These are phyloP conservation scores for Plusia festucae DNA, from an alignment of 2,888 invertebrate species.

Conservation along the genomic window DNA sequence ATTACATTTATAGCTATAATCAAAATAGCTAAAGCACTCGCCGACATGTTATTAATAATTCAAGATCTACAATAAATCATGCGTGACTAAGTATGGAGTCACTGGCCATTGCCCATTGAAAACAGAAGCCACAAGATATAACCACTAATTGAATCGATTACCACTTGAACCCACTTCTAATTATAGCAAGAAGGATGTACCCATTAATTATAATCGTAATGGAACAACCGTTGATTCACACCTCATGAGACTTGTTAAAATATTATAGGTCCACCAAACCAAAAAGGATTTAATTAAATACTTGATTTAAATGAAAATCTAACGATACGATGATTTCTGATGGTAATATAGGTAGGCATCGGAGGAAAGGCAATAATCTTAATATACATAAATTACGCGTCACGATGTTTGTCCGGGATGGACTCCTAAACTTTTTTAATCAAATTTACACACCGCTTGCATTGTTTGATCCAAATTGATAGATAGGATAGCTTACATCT, in stretches of 20 bases:
- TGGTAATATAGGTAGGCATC: neutral
- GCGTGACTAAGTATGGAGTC: slow-evolving; percentile 14
- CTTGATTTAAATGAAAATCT: neutral
- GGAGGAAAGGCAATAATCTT: neutral
- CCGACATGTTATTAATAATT: slow-evolving; percentile 10
- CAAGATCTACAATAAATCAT: slow-evolving; percentile 21
- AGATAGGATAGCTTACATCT: too few relatives aligned
- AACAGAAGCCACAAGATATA: slow-evolving; percentile 46
- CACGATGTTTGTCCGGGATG: too few relatives aligned
- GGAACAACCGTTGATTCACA: neutral
- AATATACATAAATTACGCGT: too few relatives aligned
- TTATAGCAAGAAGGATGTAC: slow-evolving; percentile 42
- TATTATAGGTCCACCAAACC: neutral
- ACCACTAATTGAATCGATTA: slow-evolving; percentile 54
- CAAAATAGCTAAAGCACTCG: neutral
- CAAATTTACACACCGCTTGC: too few relatives aligned
- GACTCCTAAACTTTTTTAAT: too few relatives aligned
- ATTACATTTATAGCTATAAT: neutral
- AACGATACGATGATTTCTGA: neutral
- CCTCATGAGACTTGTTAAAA: neutral
- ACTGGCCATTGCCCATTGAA: slow-evolving; percentile 28
- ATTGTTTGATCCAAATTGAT: too few relatives aligned
- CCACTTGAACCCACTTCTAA: slow-evolving; percentile 48
- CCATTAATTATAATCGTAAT: slow-evolving; percentile 38
- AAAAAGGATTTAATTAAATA: neutral